Base-by-base conservation (phyloP, 2,797 vertebrate species). In the Rhinatrema bivittatum region DNA sequence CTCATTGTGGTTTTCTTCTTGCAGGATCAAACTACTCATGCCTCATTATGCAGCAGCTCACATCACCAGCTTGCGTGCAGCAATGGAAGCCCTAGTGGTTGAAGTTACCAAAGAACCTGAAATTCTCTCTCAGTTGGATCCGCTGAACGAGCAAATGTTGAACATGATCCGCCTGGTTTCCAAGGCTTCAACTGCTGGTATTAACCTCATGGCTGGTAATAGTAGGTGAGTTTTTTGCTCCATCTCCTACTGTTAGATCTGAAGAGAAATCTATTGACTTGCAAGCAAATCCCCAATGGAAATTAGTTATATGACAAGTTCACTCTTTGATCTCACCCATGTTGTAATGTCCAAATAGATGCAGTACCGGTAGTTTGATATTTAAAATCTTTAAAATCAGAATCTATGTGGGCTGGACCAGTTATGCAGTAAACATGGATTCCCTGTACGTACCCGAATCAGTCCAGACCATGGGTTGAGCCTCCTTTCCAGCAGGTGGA, bases 21-120 rank as follows among this genome's bases (percentile, higher is more conserved):
- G 23, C 43, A 98, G 93, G 95, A 92, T 98, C 69, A 94, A 89
- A 52, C 68, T 98, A 33, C 68, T 44, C 51, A 72, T 96, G 20
- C 55, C 82, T 1, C 92, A 97, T 16, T 19, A 51, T 1, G 72
- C 70, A 5, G 91, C 89, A 1, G 89, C 87, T 2, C 85, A 74
- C 16, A 52, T 95, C 26, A 76, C 78, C 0, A 86, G 80, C 3
- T 65, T 97, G 37, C 72, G 89, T 11, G 90, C 93, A 1, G 88
- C 77, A 0, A 59, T 94, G 76, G 95, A 98, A 71, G 91, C 88
- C 5, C 74, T 97, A 14, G 88, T 95, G 32, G 91, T 98, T 37
- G 88, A 93, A 17, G 92, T 94, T 16, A 88, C 81, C 33, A 91
- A 94, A 54, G 87, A 94, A 7, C 91, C 92, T 0, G 79, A 84